Evolutionary conservation across 2,113 vertebrate genomes (phyloP).

Genomic region (Scopus umbretta): DNA sequence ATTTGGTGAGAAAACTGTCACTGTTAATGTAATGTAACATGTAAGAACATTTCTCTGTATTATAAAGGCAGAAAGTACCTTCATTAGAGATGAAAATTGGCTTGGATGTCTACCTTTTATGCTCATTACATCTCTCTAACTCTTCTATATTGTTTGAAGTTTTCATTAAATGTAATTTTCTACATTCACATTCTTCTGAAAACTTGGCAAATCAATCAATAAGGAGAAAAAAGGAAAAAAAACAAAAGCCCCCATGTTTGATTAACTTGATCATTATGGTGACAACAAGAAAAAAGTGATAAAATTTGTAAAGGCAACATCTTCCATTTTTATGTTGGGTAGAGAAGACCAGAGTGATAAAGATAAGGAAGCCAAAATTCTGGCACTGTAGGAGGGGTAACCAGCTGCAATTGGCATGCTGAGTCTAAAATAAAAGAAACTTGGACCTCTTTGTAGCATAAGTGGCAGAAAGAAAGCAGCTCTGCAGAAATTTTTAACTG

Average conservation of each 20-base stretch:
- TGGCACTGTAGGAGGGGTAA: background rate
- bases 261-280: background rate
- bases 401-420: background rate
- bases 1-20: slow-evolving; percentile 27
- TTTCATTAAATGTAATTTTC: background rate
- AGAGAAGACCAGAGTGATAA: background rate
- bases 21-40: slow-evolving; percentile 12
- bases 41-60: slow-evolving; percentile 37
- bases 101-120: slow-evolving; percentile 46
- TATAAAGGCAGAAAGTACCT: slow-evolving; percentile 1
- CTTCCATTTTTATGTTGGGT: background rate
- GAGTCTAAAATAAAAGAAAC: background rate
- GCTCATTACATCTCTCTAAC: background rate
- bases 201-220: background rate
- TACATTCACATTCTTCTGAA: background rate
- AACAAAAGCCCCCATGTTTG: background rate
- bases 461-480: background rate
- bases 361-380: background rate
- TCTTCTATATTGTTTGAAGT: slow-evolving; percentile 14
- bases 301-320: background rate
- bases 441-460: background rate
- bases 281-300: background rate
- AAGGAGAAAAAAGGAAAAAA: background rate
- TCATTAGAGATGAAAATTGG: slow-evolving; percentile 23
- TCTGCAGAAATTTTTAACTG: background rate